Evolutionary conservation across 2,797 vertebrate species (phyloP).

Genomic region (Lepilemur ruficaudatus): DNA sequence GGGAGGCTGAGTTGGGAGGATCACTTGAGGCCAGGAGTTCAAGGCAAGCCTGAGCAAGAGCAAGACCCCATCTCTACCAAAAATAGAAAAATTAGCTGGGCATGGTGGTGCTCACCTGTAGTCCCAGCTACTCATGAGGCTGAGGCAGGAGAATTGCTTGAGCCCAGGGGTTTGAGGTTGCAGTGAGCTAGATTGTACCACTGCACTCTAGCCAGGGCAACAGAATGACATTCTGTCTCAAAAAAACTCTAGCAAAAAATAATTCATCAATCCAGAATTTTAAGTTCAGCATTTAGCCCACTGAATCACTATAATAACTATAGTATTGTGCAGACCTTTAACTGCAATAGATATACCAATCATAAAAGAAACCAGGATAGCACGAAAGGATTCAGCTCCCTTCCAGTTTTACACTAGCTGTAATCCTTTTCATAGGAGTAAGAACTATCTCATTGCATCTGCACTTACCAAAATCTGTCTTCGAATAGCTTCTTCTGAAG

Average conservation of each 20-base stretch:
- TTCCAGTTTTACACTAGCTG: slow-evolving; percentile 30
- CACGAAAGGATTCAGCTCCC: neutral
- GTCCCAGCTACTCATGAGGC: no score
- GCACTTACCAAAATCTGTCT: slow-evolving; percentile 91
- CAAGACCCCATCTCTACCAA: no score
- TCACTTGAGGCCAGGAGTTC: no score
- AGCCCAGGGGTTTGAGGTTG: no score
- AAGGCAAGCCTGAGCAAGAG: no score
- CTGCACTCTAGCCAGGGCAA: neutral
- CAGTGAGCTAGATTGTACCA: no score
- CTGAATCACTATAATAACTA: neutral
- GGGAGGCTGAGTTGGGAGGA: no score
- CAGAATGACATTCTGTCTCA: neutral
- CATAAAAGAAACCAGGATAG: neutral
- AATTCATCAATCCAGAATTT: slow-evolving; percentile 29
- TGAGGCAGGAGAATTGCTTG: no score
- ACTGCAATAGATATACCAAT: neutral
- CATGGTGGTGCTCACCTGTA: no score
- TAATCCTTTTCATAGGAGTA: slow-evolving; percentile 23
- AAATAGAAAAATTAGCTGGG: no score
- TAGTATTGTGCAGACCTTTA: neutral
- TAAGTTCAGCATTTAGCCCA: slow-evolving; percentile 22
- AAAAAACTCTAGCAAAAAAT: neutral
- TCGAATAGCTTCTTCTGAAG: slow-evolving; percentile 87
- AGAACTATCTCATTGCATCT: neutral